A percentile compares a stretch with the other conserved stretches of the same genome.
Conservation (phyloP, 2,113 vertebrate species). For the Aptenodytes forsteri region DNA sequence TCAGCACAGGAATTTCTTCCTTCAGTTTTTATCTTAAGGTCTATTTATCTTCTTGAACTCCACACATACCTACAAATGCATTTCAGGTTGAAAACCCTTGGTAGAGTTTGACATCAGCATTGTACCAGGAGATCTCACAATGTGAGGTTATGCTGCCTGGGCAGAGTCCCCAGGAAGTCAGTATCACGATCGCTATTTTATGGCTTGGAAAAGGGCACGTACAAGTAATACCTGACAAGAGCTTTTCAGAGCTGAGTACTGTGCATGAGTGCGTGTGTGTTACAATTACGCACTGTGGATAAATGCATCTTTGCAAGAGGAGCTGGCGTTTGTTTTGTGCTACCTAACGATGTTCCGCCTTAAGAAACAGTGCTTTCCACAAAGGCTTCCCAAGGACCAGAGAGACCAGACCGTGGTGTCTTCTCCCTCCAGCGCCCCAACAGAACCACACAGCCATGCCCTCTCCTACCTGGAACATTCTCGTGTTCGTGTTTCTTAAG, state of each 20-base stretch:
- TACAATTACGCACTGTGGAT: rapidly evolving
- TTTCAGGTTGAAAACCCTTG: neutral
- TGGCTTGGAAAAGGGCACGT: neutral
- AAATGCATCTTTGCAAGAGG: neutral
- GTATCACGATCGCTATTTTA: rapidly evolving
- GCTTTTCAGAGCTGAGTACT: neutral
- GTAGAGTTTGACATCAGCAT: neutral
- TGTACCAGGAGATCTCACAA: neutral
- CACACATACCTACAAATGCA: neutral
- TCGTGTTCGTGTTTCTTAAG: conserved; percentile 98
- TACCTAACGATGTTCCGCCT: neutral
- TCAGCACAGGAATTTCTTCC: neutral
- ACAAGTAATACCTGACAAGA: neutral
- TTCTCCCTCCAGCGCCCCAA: neutral
- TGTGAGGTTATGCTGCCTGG: neutral
- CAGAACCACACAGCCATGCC: rapidly evolving
- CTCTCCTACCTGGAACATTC: conserved; percentile 86
- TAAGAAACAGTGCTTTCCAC: neutral
- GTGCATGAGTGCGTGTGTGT: rapidly evolving
- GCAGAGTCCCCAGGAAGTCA: neutral
- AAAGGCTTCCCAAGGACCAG: neutral
- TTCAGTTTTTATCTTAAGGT: neutral
- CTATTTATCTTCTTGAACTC: neutral
- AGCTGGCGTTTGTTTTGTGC: neutral
- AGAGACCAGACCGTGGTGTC: rapidly evolving